phyloP scores from a whole-genome alignment of 2,113 vertebrate genomes.

The Phrynocephalus versicolor region DNA sequence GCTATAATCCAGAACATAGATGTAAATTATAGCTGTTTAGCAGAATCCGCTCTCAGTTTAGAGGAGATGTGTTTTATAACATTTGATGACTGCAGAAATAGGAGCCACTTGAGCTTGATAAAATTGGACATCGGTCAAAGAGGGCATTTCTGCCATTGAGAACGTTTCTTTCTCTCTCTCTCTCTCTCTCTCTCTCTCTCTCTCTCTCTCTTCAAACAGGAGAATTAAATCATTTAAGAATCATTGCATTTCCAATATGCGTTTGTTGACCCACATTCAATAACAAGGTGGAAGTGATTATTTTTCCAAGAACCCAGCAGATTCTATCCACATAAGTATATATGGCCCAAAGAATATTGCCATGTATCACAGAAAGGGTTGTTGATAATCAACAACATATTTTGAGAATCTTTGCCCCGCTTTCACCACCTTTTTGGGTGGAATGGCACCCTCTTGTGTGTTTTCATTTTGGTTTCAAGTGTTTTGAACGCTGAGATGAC shows the following conservation, averaged over 20 bases:
- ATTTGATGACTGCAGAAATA: slow-evolving; percentile 68
- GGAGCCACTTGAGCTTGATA: slow-evolving; percentile 52
- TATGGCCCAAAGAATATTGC: slow-evolving; percentile 56
- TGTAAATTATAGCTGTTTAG: slow-evolving; percentile 82
- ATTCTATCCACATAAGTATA: slow-evolving; percentile 71
- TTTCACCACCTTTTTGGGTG: neutral
- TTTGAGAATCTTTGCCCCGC: neutral
- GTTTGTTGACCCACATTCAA: slow-evolving; percentile 78
- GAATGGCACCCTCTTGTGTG: slow-evolving; percentile 15
- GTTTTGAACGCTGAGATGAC: slow-evolving; percentile 10
- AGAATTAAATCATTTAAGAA: slow-evolving; percentile 84
- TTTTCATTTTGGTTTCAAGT: slow-evolving; percentile 28
- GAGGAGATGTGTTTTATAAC: slow-evolving; percentile 65
- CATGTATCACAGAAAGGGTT: slow-evolving; percentile 49
- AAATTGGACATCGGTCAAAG: slow-evolving; percentile 66
- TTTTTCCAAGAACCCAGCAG: slow-evolving; percentile 70
- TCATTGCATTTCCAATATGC: slow-evolving; percentile 73
- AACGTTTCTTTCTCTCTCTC: too few relatives aligned
- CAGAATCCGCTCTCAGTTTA: slow-evolving; percentile 70
- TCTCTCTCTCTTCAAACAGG: slow-evolving; percentile 77
- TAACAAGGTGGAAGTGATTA: slow-evolving; percentile 73
- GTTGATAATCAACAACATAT: slow-evolving; percentile 54
- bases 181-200: neutral
- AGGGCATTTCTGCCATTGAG: slow-evolving; percentile 77
- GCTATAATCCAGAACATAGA: slow-evolving; percentile 82